A percentile compares a stretch with the other conserved stretches of the same genome.
phyloP scores from a whole-genome alignment of 1,140 invertebrate species.

The Limonius californicus region DNA sequence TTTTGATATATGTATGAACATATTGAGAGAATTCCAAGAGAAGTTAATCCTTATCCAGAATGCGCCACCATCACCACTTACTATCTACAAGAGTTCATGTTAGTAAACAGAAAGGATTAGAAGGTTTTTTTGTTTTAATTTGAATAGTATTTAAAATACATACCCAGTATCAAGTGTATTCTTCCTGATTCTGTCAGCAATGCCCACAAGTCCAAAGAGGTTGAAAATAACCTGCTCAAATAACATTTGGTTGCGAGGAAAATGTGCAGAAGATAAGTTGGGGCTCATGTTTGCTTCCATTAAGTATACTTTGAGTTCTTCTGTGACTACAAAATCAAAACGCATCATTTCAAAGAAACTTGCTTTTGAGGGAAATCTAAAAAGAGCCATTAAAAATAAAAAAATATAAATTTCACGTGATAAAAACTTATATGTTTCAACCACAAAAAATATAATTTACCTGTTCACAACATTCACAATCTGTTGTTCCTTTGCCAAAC shows the following conservation, averaged over 20 bases:
- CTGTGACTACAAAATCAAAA: slow-evolving; percentile 90
- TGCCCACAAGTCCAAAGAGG: slow-evolving; percentile 76
- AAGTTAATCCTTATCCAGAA: too few relatives aligned
- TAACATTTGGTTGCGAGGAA: slow-evolving; percentile 77
- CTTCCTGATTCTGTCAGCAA: slow-evolving; percentile 54
- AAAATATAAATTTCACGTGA: too few relatives aligned
- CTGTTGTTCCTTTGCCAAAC: slow-evolving; percentile 69
- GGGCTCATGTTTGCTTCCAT: slow-evolving; percentile 99
- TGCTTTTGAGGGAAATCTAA: slow-evolving; percentile 50
- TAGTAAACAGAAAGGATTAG: background rate
- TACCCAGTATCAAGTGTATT: slow-evolving; percentile 22
- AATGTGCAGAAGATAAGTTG: slow-evolving; percentile 92
- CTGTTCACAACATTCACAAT: slow-evolving; percentile 57
- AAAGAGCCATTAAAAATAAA: too few relatives aligned
- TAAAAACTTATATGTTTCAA: background rate
- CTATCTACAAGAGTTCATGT: background rate
- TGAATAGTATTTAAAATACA: too few relatives aligned
- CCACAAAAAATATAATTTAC: slow-evolving; percentile 33
- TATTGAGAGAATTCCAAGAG: too few relatives aligned
- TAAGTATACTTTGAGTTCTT: slow-evolving; percentile 80
- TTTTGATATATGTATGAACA: background rate
- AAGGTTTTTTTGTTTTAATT: background rate
- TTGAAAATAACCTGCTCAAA: slow-evolving; percentile 94
- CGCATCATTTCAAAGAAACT: slow-evolving; percentile 95
- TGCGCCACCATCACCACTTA: background rate